Evolutionary conservation across 2,113 vertebrate species (phyloP).

Genomic region (Boulengeromyrus knoepffleri): DNA sequence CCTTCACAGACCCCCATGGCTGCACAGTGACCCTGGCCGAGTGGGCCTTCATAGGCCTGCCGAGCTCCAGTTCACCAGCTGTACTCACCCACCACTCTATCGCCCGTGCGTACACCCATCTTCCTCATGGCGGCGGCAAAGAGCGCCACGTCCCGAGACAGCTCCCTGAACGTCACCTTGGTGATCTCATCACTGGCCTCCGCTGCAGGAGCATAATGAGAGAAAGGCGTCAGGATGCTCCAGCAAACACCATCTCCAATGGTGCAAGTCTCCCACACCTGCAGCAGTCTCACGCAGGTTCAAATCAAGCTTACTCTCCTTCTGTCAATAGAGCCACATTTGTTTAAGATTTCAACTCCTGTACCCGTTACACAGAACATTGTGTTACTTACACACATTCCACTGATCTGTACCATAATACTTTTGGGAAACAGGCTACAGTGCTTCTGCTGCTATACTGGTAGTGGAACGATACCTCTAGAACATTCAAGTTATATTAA

Average conservation of each 20-base stretch:
- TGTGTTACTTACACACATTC: background rate
- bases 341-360: background rate
- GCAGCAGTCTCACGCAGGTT: background rate
- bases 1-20: background rate
- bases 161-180: slow-evolving; percentile 85
- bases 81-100: slow-evolving; percentile 85
- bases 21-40: background rate
- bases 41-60: background rate
- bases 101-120: slow-evolving; percentile 78
- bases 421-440: background rate
- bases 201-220: slow-evolving; percentile 53
- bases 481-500: background rate
- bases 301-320: background rate
- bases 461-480: background rate
- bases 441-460: background rate
- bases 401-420: background rate
- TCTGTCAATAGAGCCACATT: background rate
- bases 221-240: background rate
- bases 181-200: slow-evolving; percentile 83
- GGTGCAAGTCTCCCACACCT: background rate
- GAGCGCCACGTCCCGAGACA: slow-evolving; percentile 76
- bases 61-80: background rate
- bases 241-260: background rate
- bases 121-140: slow-evolving; percentile 91
- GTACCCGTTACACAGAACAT: background rate